Percentiles rank a stretch among this genome's conserved stretches.
phyloP scores from a whole-genome alignment of 2,797 vertebrate genomes.

The Mus caroli region DNA sequence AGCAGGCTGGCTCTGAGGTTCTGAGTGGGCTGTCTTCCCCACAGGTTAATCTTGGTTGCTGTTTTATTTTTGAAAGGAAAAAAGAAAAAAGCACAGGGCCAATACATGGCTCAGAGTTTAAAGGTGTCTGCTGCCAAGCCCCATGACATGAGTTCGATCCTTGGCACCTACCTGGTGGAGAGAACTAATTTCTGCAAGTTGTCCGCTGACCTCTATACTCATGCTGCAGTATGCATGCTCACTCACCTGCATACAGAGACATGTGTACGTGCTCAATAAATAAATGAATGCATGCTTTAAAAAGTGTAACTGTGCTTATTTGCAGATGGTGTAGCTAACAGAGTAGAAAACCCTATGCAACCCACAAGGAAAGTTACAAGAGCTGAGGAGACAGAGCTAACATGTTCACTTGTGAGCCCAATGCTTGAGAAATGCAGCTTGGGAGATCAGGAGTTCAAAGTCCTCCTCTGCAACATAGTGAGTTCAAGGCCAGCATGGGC shows the following conservation, averaged over 20 bases:
- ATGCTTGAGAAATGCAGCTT: not conserved
- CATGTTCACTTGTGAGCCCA: too few species aligned
- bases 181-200: not conserved
- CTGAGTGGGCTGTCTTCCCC: not conserved
- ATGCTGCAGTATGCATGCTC: not conserved
- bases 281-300: not conserved
- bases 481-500: not conserved
- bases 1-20: not conserved
- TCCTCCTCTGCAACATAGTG: not conserved
- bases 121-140: not conserved
- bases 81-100: not conserved
- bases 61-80: not conserved
- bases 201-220: not conserved
- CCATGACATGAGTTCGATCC: rapidly evolving
- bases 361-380: not conserved
- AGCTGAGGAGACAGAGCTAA: not conserved
- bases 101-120: not conserved
- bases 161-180: not conserved
- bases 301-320: not conserved
- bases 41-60: not conserved
- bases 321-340: not conserved
- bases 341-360: constrained; percentile 8
- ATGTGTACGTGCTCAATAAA: not conserved
- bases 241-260: not conserved
- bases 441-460: not conserved